phyloP scores from a whole-genome alignment of 2,888 invertebrate species.

The Tipula unca region DNA sequence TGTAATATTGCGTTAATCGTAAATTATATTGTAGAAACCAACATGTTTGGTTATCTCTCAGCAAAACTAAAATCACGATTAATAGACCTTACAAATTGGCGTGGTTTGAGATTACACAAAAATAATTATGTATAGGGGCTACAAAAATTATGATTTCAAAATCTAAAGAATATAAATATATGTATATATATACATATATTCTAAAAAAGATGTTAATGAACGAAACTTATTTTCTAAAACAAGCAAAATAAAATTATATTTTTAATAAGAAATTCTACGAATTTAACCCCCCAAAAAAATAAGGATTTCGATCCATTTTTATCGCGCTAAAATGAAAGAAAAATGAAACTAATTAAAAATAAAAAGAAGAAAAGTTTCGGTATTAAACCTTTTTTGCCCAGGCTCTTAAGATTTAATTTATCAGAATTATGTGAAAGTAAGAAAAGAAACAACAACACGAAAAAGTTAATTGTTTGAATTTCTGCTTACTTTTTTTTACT shows the following conservation, averaged over 20 bases:
- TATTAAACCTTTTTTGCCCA: constrained; percentile 9
- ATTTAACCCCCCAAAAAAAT: neutral
- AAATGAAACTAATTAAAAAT: constrained; percentile 8
- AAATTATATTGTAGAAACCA: no score
- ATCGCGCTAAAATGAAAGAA: neutral
- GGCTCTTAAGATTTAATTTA: neutral
- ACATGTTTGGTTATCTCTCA: no score
- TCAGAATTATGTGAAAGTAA: neutral
- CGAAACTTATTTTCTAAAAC: neutral
- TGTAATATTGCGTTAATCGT: no score
- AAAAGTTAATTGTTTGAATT: neutral
- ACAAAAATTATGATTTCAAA: neutral
- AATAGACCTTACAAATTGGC: neutral
- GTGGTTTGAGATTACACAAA: neutral
- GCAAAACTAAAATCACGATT: neutral
- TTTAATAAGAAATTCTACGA: neutral
- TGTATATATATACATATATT: neutral
- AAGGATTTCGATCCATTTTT: neutral
- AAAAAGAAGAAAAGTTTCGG: neutral
- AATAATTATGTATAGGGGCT: neutral
- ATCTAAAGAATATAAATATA: neutral
- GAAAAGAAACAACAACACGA: neutral
- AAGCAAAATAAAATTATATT: neutral
- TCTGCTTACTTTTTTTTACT: neutral
- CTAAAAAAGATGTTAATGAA: neutral